Evolutionary conservation across 2,113 vertebrate species (phyloP).

Genomic region (Fulica atra): DNA sequence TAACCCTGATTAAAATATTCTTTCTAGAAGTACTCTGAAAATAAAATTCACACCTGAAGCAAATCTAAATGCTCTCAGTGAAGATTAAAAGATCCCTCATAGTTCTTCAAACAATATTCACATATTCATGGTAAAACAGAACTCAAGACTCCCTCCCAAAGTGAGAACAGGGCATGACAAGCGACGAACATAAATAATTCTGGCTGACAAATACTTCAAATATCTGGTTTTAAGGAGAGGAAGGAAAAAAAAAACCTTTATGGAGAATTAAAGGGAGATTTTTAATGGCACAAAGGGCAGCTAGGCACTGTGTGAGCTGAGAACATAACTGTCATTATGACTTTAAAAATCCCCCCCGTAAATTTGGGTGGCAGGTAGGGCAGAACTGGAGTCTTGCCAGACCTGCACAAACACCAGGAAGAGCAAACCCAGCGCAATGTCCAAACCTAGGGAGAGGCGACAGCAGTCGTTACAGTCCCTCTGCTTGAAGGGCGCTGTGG

Average conservation of each 20-base stretch:
- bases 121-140: not conserved
- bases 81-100: not conserved
- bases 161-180: not conserved
- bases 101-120: not conserved
- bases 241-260: not conserved
- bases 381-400: not conserved
- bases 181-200: not conserved
- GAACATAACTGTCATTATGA: slow-evolving; percentile 53
- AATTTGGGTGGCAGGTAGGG: not conserved
- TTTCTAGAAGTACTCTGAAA: not conserved
- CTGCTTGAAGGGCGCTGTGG: not conserved
- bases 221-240: not conserved
- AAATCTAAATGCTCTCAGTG: not conserved
- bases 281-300: slow-evolving; percentile 64
- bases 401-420: not conserved
- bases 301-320: slow-evolving; percentile 49
- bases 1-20: not conserved
- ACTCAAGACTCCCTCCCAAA: not conserved
- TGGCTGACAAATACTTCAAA: not conserved
- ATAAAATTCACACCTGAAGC: not conserved
- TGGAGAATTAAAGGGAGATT: slow-evolving; percentile 43
- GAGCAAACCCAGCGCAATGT: not conserved
- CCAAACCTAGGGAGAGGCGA: not conserved
- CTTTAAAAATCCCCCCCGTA: slow-evolving; percentile 52
- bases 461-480: not conserved